These are phyloP conservation scores for Odontocolon sp. DNA, from an alignment of 2,888 invertebrate species.

Conservation along the genomic window DNA sequence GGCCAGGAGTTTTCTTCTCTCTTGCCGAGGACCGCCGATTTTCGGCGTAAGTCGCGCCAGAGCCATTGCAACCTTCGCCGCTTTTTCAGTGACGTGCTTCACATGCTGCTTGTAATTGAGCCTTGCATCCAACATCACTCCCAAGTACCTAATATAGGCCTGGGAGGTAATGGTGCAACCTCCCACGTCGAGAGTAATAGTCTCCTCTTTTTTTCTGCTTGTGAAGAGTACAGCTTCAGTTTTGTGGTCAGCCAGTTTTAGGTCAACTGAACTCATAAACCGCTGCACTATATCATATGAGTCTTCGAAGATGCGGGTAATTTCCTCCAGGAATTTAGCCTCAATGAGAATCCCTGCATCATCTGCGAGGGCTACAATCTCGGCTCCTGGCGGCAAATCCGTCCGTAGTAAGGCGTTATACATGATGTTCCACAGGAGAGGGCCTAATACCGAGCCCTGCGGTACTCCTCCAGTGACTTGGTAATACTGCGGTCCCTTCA, in stretches of 20 bases:
- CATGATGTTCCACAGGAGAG: too few species aligned
- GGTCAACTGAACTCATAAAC: slow-evolving; percentile 17
- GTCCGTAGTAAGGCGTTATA: too few species aligned
- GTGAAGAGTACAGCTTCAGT: slow-evolving; percentile 40
- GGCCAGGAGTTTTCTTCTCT: slow-evolving; percentile 40
- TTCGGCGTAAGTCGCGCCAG: slow-evolving; percentile 58
- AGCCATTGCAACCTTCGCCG: not conserved
- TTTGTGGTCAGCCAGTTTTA: too few species aligned
- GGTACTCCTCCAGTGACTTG: too few species aligned
- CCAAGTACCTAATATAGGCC: slow-evolving; percentile 49
- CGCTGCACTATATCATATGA: too few species aligned
- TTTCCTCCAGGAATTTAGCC: too few species aligned
- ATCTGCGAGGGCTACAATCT: too few species aligned
- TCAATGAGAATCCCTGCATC: too few species aligned
- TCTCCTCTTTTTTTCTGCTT: slow-evolving; percentile 24
- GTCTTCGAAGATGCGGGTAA: too few species aligned
- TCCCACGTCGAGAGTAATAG: slow-evolving; percentile 27
- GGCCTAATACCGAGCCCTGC: too few species aligned
- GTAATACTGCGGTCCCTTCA: too few species aligned
- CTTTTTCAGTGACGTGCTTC: not conserved
- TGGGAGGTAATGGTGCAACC: slow-evolving; percentile 13
- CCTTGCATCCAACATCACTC: slow-evolving; percentile 34
- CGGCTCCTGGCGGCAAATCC: too few species aligned
- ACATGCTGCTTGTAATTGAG: slow-evolving; percentile 48
- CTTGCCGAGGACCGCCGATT: slow-evolving; percentile 34